Evolutionary conservation across 2,797 vertebrate genomes (phyloP), one percentile per base, ranked within the genome.

Genomic region (Antrozous pallidus): DNA sequence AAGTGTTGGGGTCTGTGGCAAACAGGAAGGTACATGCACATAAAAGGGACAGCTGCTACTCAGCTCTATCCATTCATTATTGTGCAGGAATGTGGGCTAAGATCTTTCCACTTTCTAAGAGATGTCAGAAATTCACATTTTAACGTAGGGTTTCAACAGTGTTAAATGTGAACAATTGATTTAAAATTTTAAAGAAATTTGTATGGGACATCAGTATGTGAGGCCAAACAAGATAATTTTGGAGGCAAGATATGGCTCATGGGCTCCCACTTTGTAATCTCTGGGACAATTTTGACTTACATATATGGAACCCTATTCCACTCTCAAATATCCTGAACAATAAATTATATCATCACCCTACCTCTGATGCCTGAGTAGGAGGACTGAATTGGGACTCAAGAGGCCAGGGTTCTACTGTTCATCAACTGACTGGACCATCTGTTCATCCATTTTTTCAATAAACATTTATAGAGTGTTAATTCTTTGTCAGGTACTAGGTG

Each of bases 91-190:
- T 51, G 47, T 81, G 36, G 38, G 38, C 36, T 49, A 28, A 56
- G 75, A 73, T 63, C 49, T 94, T 85, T 88, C 56, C 45, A 82
- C 54, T 96, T 88, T 87, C 56, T 18, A 87, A 91, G 54, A 85
- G 9, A 88, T 92, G 40, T 51, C 33, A 75, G n/a, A 96, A 56
- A 74, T 90, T 80, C 17, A 77, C 49, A 88, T 94, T 88, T 94
- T 81, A 69, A 74, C 65, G 40, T 24, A 89, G 91, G 86, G 58
- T 87, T 89, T 82, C 71, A 49, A 85, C 77, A 73, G 58, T 88
- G 58, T 91, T 88, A 86, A 89, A 54, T 77, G 28, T 67, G 36
- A 47, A 83, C 33, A 69, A 83, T 20, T 63, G 54, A 71, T 63
- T 91, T 42, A 88, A 69, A 80, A 31, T 70, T 87, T 84, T 74